Conservation (phyloP, 2,113 vertebrate genomes). For the Spea bombifrons region DNA sequence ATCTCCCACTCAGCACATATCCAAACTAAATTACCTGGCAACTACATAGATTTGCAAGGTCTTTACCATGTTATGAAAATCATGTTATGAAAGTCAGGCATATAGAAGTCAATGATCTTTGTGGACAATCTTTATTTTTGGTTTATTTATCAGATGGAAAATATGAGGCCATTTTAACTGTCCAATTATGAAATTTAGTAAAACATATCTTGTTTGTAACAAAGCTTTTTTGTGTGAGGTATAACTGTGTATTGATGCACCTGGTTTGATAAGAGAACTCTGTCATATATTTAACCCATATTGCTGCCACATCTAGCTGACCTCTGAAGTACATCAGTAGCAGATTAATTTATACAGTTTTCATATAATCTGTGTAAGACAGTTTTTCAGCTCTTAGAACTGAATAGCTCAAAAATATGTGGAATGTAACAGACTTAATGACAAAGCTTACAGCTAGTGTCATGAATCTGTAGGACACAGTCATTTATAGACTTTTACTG, state of each 20-base stretch:
- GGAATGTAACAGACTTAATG: conserved; percentile 36
- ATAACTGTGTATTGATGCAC: background rate
- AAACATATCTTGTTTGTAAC: background rate
- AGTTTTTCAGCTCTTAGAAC: conserved; percentile 23
- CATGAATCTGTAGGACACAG: conserved; percentile 43
- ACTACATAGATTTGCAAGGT: too few relatives aligned
- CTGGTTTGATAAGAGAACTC: background rate
- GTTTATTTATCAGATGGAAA: too few relatives aligned
- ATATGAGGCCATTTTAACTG: too few relatives aligned
- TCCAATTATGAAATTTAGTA: too few relatives aligned
- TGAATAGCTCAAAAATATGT: conserved; percentile 26
- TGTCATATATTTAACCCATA: background rate
- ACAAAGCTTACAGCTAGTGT: conserved; percentile 28
- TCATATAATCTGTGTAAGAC: conserved; percentile 31
- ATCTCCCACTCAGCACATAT: too few relatives aligned
- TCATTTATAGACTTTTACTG: conserved; percentile 45
- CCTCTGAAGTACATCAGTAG: conserved; percentile 3
- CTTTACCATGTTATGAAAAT: too few relatives aligned
- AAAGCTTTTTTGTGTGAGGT: background rate
- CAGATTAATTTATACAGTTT: conserved; percentile 9
- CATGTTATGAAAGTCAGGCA: too few relatives aligned
- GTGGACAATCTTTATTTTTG: too few relatives aligned
- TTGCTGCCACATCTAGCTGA: conserved; percentile 13
- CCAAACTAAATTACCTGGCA: too few relatives aligned
- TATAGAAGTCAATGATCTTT: too few relatives aligned